Conservation (phyloP, 2,888 invertebrate genomes). For the Callosobruchus maculatus region DNA sequence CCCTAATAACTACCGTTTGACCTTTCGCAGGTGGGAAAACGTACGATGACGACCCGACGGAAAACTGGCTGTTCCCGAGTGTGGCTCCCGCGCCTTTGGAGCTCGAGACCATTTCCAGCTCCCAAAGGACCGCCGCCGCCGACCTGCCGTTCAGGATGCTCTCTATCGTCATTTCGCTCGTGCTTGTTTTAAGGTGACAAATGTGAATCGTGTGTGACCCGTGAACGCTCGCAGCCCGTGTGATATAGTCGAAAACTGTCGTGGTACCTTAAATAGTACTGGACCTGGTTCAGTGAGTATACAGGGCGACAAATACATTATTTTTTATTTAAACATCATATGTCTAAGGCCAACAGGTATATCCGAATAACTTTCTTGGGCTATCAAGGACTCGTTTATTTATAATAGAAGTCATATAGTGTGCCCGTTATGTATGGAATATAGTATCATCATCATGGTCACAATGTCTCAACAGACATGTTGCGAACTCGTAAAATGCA, state of each 20-base stretch:
- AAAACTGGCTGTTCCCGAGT: conserved; percentile 43
- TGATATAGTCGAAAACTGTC: background rate
- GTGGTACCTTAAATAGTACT: background rate
- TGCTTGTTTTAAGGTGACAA: conserved; percentile 35
- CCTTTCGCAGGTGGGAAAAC: conserved; percentile 21
- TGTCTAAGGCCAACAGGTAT: too few species aligned
- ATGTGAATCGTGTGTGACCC: conserved; percentile 9
- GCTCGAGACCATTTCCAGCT: conserved; percentile 39
- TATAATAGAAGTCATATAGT: too few species aligned
- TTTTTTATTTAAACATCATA: too few species aligned
- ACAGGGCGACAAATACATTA: too few species aligned
- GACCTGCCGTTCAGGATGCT: background rate
- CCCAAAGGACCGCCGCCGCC: background rate
- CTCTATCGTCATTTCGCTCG: background rate
- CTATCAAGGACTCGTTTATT: too few species aligned
- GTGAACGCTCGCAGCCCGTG: background rate
- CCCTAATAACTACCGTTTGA: too few species aligned
- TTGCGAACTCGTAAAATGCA: too few species aligned
- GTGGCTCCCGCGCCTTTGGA: conserved; percentile 42
- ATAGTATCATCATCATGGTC: too few species aligned
- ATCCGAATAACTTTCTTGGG: too few species aligned
- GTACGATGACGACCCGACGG: conserved; percentile 35
- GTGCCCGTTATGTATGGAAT: too few species aligned
- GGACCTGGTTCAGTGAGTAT: too few species aligned
- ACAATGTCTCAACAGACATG: too few species aligned